Evolutionary conservation across 2,113 vertebrate genomes (phyloP).

Genomic region (Calidris pygmaea): DNA sequence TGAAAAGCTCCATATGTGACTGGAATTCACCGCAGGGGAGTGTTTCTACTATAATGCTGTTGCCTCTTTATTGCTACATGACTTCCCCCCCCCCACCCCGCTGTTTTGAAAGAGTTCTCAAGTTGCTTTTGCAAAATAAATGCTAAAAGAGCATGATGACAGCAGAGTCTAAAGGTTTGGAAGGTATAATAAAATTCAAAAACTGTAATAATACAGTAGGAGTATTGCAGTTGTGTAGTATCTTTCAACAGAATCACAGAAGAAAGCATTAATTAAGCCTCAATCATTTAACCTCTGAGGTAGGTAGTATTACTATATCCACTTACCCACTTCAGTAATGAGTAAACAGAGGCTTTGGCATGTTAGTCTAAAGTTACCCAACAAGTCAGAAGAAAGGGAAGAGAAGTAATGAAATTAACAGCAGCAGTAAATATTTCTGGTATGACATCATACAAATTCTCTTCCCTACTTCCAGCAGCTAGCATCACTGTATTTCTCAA

Average conservation of each 20-base stretch:
- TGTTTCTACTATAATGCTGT: neutral
- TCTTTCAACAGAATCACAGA: neutral
- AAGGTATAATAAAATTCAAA: neutral
- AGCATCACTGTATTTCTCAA: neutral
- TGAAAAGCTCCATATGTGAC: neutral
- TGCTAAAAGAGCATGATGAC: neutral
- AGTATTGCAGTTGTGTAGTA: neutral
- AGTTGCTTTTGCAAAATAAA: neutral
- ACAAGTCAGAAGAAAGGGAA: neutral
- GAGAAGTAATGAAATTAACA: neutral
- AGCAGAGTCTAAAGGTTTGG: neutral
- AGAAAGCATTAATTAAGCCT: slow-evolving; percentile 53
- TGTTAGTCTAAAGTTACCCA: neutral
- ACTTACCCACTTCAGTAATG: neutral
- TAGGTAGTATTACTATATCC: neutral
- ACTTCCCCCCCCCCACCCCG: neutral
- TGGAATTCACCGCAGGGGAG: neutral
- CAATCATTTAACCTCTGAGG: slow-evolving; percentile 22
- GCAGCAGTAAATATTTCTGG: neutral
- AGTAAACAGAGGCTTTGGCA: slow-evolving; percentile 4
- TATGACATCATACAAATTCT: neutral
- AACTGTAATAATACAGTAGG: neutral
- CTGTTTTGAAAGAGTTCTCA: neutral
- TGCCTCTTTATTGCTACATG: neutral
- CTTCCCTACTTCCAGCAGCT: neutral